Evolutionary conservation across 2,113 vertebrate genomes (phyloP).

Genomic region (Sebastes fasciatus): DNA sequence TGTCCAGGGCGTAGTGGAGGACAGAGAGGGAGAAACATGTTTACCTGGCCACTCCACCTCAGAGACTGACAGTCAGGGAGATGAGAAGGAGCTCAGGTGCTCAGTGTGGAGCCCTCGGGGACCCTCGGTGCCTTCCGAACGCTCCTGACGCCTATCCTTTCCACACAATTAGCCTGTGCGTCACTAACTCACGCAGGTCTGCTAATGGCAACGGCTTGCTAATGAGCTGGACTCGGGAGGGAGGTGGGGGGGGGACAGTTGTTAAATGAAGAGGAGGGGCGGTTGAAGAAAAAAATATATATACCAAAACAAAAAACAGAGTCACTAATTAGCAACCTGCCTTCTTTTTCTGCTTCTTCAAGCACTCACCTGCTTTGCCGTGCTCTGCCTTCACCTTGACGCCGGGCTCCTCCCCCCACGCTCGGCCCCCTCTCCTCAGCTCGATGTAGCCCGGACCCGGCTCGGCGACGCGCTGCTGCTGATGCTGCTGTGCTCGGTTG

Average conservation of each 20-base stretch:
- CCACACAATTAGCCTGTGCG: slow-evolving; percentile 83
- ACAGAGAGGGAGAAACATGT: slow-evolving; percentile 72
- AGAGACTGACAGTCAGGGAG: slow-evolving; percentile 83
- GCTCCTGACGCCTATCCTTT: slow-evolving; percentile 81
- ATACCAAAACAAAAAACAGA: slow-evolving; percentile 67
- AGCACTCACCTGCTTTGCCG: slow-evolving; percentile 80
- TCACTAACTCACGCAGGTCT: slow-evolving; percentile 82
- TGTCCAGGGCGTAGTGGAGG: slow-evolving; percentile 45
- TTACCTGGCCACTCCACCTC: slow-evolving; percentile 85
- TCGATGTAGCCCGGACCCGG: slow-evolving; percentile 78
- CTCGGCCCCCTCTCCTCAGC: slow-evolving; percentile 72
- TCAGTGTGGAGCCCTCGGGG: slow-evolving; percentile 58
- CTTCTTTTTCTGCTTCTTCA: slow-evolving; percentile 27
- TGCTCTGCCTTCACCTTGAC: slow-evolving; percentile 75
- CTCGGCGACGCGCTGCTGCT: neutral
- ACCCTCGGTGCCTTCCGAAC: slow-evolving; percentile 66
- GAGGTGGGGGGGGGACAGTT: slow-evolving; percentile 19
- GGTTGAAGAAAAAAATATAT: slow-evolving; percentile 54
- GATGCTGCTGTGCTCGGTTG: slow-evolving; percentile 54
- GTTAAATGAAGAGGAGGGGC: slow-evolving; percentile 58
- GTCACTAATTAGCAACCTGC: slow-evolving; percentile 82
- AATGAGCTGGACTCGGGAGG: slow-evolving; percentile 84
- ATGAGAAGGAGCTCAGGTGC: slow-evolving; percentile 83
- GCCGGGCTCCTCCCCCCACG: slow-evolving; percentile 71
- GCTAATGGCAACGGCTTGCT: slow-evolving; percentile 84